These are phyloP conservation scores for Seriola rivoliana DNA, from an alignment of 2,113 vertebrate genomes.

Conservation along the genomic window DNA sequence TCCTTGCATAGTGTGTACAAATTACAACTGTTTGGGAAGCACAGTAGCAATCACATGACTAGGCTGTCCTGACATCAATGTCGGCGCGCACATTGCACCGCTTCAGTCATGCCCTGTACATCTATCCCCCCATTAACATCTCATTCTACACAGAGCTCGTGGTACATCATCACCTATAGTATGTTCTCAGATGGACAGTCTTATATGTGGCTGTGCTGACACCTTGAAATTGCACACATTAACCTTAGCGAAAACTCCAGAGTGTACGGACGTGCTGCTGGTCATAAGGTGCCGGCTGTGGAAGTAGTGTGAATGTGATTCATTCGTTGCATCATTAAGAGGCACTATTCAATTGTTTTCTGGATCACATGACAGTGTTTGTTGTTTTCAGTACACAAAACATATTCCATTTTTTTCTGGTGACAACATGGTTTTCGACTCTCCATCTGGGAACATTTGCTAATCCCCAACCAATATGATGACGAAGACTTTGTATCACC, in stretches of 20 bases:
- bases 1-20: background rate
- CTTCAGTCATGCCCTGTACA: background rate
- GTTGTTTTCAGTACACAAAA: background rate
- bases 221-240: slow-evolving; percentile 14
- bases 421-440: background rate
- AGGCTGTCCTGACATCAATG: background rate
- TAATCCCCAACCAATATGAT: background rate
- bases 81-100: background rate
- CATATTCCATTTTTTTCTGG: background rate
- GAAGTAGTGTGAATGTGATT: background rate
- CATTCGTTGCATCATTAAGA: background rate
- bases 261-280: slow-evolving; percentile 4
- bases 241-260: background rate
- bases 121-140: background rate
- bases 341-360: background rate
- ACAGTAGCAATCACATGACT: slow-evolving; percentile 44
- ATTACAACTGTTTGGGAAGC: background rate
- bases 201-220: background rate
- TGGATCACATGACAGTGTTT: slow-evolving; percentile 9
- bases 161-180: slow-evolving; percentile 8
- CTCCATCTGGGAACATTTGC: background rate
- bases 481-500: background rate
- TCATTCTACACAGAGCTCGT: background rate
- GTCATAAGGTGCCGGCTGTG: slow-evolving; percentile 19
- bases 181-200: background rate